Evolutionary conservation across 2,113 vertebrate genomes (phyloP).

Genomic region (Castor canadensis): DNA sequence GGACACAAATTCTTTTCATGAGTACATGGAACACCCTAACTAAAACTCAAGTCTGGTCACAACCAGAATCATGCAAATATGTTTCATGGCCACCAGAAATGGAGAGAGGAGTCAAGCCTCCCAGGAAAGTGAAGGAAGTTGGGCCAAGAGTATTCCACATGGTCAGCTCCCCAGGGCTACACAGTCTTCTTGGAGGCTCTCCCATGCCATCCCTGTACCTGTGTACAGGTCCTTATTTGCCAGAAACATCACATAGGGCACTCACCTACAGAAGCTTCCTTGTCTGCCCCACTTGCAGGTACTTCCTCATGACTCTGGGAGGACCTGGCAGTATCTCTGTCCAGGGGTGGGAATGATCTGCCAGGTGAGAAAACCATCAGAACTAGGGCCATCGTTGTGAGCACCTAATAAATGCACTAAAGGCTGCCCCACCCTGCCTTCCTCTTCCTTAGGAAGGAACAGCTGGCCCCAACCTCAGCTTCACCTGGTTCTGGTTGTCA

Average conservation of each 20-base stretch:
- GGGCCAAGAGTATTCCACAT: too few species aligned
- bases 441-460: rapidly evolving
- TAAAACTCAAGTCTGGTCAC: background rate
- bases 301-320: rapidly evolving
- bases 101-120: background rate
- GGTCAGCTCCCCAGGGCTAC: background rate
- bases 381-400: rapidly evolving
- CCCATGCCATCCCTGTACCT: background rate
- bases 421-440: rapidly evolving
- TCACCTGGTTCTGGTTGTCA: background rate
- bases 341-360: background rate
- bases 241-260: background rate
- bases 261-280: background rate
- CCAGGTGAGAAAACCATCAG: rapidly evolving
- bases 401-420: too few species aligned
- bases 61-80: rapidly evolving
- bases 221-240: background rate
- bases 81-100: background rate
- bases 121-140: rapidly evolving
- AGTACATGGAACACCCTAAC: background rate
- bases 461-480: background rate
- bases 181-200: background rate
- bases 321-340: rapidly evolving
- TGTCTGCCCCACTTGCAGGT: rapidly evolving
- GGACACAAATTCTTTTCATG: too few species aligned